Evolutionary conservation across 2,888 invertebrate genomes (phyloP).

Genomic region (Cerastis rubricosa): DNA sequence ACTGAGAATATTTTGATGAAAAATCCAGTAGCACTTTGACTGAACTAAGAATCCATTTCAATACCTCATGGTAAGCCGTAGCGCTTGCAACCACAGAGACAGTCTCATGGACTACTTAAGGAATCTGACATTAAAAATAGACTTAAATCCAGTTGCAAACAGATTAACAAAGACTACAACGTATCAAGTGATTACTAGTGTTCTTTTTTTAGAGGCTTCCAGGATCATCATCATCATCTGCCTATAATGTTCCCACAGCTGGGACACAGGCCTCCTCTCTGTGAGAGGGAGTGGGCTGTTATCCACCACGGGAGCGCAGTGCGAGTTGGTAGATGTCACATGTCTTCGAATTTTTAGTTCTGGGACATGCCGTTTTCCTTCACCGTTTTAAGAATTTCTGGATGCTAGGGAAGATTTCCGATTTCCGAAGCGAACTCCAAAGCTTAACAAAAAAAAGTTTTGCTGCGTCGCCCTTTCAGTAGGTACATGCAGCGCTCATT

Average conservation of each 20-base stretch:
- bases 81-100: neutral
- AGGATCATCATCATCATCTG: no score
- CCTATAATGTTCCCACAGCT: no score
- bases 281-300: no score
- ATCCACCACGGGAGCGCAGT: no score
- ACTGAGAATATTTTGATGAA: neutral
- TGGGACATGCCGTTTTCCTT: no score
- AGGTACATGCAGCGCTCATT: slow-evolving; percentile 23
- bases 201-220: slow-evolving; percentile 1
- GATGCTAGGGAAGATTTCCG: slow-evolving; percentile 1
- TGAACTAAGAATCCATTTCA: no score
- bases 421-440: slow-evolving; percentile 10
- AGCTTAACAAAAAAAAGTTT: slow-evolving; percentile 35
- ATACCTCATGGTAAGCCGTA: neutral
- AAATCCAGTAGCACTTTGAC: neutral
- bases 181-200: neutral
- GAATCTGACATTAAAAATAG: neutral
- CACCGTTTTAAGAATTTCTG: neutral
- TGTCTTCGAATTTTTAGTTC: no score
- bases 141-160: neutral
- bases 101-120: neutral
- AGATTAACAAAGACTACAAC: neutral
- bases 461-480: slow-evolving; percentile 30
- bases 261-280: no score
- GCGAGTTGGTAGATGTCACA: no score